phyloP scores from a whole-genome alignment of 2,888 invertebrate species.

The Agrochola macilenta region DNA sequence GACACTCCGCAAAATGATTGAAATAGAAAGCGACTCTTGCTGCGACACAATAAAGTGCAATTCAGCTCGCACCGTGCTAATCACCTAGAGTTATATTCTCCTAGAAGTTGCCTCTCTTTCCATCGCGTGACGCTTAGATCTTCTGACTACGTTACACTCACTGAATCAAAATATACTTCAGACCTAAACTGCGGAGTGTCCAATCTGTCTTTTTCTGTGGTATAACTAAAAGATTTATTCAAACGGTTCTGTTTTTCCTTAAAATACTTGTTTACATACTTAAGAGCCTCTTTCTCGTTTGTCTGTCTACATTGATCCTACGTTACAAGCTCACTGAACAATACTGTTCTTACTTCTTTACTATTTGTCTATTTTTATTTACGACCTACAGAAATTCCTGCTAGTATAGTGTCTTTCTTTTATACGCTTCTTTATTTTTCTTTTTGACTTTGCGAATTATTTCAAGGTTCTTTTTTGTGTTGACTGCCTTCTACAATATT shows the following conservation, averaged over 20 bases:
- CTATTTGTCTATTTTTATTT: slow-evolving; percentile 37
- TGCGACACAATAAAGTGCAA: too few species aligned
- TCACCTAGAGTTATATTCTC: too few species aligned
- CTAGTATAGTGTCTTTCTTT: slow-evolving; percentile 8
- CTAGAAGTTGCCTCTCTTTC: too few species aligned
- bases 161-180: too few species aligned
- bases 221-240: slow-evolving; percentile 34
- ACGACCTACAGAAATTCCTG: slow-evolving; percentile 22
- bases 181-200: too few species aligned
- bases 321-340: slow-evolving; percentile 32
- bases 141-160: too few species aligned
- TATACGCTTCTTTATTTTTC: slow-evolving; percentile 8
- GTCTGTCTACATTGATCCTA: slow-evolving; percentile 15
- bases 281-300: slow-evolving; percentile 37
- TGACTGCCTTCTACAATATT: background rate
- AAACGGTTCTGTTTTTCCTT: slow-evolving; percentile 33
- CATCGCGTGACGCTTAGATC: too few species aligned
- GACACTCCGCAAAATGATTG: too few species aligned
- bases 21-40: too few species aligned
- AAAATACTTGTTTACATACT: slow-evolving; percentile 41
- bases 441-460: slow-evolving; percentile 10
- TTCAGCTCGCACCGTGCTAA: too few species aligned
- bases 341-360: slow-evolving; percentile 6
- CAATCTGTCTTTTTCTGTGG: too few species aligned
- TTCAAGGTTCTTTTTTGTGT: slow-evolving; percentile 7